Evolutionary conservation across 2,888 invertebrate species (phyloP).

Genomic region (Mimumesa dahlbomi): DNA sequence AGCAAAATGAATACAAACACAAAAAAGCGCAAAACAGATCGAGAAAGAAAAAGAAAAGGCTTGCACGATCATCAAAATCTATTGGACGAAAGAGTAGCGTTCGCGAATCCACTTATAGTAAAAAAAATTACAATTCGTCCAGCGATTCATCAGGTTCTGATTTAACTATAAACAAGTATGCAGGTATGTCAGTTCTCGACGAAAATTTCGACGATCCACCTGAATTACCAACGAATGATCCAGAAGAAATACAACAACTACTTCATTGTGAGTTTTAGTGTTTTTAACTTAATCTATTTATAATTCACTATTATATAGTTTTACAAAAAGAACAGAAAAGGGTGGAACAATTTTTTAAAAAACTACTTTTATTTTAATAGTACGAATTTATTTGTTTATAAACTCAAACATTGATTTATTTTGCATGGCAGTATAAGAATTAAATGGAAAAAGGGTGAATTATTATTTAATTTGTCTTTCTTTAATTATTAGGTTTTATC

Average conservation of each 20-base stretch:
- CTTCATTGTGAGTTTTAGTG: conserved; percentile 64
- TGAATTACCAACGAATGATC: conserved; percentile 18
- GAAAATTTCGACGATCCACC: conserved; percentile 3
- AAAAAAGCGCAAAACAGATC: background rate
- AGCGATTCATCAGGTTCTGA: conserved; percentile 7
- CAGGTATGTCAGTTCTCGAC: conserved; percentile 6
- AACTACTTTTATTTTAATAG: no score
- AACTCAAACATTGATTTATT: no score
- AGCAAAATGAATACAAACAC: background rate
- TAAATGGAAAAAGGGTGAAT: no score
- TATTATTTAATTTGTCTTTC: no score
- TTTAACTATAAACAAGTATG: conserved; percentile 7
- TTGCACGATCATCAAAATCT: no score
- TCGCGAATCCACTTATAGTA: background rate
- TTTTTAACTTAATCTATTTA: no score
- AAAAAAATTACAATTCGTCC: background rate
- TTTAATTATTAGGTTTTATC: conserved; percentile 67
- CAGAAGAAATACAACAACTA: conserved; percentile 60
- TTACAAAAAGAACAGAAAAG: no score
- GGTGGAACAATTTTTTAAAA: background rate
- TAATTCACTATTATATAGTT: no score
- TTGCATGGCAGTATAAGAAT: no score
- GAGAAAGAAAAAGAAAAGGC: background rate
- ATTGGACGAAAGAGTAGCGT: background rate
- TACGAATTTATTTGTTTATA: no score